phyloP scores from a whole-genome alignment of 2,888 invertebrate genomes.

The Venusia cambrica region DNA sequence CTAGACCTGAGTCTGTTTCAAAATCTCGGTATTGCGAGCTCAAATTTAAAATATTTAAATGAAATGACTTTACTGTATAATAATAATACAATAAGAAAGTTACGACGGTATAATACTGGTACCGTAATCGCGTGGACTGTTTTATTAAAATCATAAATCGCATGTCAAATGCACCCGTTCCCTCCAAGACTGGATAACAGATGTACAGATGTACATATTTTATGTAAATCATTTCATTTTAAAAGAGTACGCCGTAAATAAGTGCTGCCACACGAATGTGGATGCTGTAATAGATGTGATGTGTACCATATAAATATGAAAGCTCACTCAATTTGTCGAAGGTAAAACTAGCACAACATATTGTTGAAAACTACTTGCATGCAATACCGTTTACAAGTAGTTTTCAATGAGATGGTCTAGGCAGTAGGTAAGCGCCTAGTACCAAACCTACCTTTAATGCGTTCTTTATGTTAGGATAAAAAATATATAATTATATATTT shows the following conservation, averaged over 20 bases:
- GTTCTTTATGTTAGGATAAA: too few species aligned
- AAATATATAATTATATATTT: too few species aligned
- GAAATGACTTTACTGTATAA: slow-evolving; percentile 21
- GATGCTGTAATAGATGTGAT: slow-evolving; percentile 15
- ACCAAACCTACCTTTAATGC: too few species aligned
- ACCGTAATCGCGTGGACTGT: slow-evolving; percentile 58
- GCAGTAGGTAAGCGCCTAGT: too few species aligned
- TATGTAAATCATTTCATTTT: slow-evolving; percentile 58
- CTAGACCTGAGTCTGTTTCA: too few species aligned
- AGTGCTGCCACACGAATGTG: slow-evolving; percentile 34
- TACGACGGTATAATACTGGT: slow-evolving; percentile 58
- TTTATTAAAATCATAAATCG: slow-evolving; percentile 81
- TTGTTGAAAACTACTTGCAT: too few species aligned
- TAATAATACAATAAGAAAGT: slow-evolving; percentile 48
- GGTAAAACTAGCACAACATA: too few species aligned
- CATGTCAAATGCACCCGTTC: slow-evolving; percentile 74
- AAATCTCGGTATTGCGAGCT: too few species aligned
- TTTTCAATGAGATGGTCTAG: too few species aligned
- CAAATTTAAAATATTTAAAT: slow-evolving; percentile 14
- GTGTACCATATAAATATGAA: too few species aligned
- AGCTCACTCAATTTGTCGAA: too few species aligned
- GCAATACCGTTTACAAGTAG: too few species aligned
- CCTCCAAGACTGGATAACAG: slow-evolving; percentile 60
- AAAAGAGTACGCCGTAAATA: slow-evolving; percentile 43
- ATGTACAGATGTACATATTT: slow-evolving; percentile 59